Evolutionary conservation across 1,140 invertebrate genomes (phyloP).

Genomic region (Saxidomus purpurata): DNA sequence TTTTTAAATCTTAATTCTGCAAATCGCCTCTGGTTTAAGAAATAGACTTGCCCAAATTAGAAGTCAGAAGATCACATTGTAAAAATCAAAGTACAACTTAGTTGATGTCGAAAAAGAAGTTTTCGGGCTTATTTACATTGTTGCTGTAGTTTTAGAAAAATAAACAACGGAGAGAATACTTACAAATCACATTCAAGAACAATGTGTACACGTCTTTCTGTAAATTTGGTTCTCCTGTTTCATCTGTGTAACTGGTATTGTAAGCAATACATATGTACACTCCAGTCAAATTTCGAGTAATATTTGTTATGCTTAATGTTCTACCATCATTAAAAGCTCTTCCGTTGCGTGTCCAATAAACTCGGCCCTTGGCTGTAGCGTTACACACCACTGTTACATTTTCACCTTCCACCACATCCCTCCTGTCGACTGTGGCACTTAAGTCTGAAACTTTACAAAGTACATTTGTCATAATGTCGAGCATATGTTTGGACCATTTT

Average conservation of each 20-base stretch:
- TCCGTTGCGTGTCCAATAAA: neutral
- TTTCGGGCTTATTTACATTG: no score
- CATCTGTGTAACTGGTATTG: neutral
- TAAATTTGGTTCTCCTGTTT: neutral
- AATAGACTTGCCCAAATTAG: no score
- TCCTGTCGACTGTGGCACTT: no score
- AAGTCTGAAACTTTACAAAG: no score
- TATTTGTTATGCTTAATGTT: slow-evolving; percentile 4
- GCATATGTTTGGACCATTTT: no score
- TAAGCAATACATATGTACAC: neutral
- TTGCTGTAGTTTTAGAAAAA: no score
- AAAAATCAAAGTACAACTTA: no score
- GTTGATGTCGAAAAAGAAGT: no score
- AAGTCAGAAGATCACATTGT: no score
- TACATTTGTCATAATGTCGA: no score
- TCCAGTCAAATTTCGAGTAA: neutral
- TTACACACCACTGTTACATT: neutral
- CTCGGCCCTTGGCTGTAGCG: neutral
- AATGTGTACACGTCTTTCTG: neutral
- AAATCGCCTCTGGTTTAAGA: no score
- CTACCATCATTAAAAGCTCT: neutral
- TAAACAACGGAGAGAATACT: neutral
- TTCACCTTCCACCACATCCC: neutral
- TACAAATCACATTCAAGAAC: neutral
- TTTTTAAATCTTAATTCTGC: no score